Evolutionary conservation across 2,888 invertebrate species (phyloP).

Genomic region (Drepanosiphum platanoidis): DNA sequence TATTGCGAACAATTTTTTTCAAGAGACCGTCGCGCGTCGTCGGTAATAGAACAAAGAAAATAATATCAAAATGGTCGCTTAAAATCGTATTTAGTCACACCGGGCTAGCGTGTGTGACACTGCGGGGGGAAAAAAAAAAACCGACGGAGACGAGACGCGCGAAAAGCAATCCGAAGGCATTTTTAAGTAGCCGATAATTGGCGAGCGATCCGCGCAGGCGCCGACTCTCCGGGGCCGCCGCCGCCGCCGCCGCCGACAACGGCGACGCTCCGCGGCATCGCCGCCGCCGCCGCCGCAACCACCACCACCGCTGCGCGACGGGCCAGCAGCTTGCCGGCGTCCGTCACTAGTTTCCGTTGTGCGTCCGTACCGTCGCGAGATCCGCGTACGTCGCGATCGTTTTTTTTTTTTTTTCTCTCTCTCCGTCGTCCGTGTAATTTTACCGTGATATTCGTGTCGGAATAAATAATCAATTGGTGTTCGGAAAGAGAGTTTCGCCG

Average conservation of each 20-base stretch:
- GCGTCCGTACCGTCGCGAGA: conserved; percentile 48
- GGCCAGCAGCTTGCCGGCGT: conserved; percentile 61
- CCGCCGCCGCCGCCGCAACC: background rate
- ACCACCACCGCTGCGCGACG: conserved; percentile 11
- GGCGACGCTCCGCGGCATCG: conserved; percentile 48
- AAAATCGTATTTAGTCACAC: no score
- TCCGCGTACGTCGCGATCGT: conserved; percentile 2
- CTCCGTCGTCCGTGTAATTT: no score
- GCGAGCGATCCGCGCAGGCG: conserved; percentile 55
- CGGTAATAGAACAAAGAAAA: no score
- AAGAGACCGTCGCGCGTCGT: no score
- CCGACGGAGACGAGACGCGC: background rate
- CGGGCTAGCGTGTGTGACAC: no score
- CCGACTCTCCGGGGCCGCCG: conserved; percentile 26
- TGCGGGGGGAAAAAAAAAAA: background rate
- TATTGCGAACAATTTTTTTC: no score
- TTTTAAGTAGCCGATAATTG: conserved; percentile 62
- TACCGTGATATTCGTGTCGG: no score
- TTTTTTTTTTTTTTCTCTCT: background rate
- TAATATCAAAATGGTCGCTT: no score
- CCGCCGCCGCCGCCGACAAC: conserved; percentile 29
- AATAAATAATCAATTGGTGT: no score
- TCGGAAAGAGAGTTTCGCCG: no score
- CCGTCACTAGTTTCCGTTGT: conserved; percentile 58
- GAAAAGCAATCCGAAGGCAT: conserved; percentile 33